Conservation (phyloP, 2,797 vertebrate species). For the Helostoma temminkii region DNA sequence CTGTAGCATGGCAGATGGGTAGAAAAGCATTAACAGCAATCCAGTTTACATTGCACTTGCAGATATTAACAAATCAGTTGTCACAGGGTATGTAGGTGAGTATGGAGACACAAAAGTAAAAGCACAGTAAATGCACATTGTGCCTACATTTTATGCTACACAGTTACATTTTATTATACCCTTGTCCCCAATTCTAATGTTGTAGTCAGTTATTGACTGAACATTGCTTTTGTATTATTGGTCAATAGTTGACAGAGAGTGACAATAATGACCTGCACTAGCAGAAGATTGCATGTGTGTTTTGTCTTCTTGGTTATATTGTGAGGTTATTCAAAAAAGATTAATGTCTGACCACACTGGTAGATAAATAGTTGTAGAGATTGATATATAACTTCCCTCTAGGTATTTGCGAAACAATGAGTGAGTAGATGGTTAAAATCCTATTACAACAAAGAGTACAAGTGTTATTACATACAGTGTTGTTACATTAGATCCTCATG, state of each 20-base stretch:
- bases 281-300: background rate
- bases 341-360: conserved; percentile 6
- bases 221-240: background rate
- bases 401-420: too few species aligned
- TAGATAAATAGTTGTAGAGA: conserved; percentile 9
- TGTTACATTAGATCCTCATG: too few species aligned
- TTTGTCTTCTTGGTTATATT: background rate
- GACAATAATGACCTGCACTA: background rate
- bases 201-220: background rate
- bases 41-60: background rate
- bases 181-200: too few species aligned
- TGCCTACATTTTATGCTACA: background rate
- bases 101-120: conserved; percentile 13
- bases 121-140: background rate
- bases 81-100: background rate
- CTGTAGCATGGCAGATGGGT: conserved; percentile 5
- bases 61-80: conserved; percentile 19
- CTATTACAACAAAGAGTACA: too few species aligned
- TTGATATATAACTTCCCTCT: conserved; percentile 7
- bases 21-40: conserved; percentile 24
- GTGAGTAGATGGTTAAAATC: too few species aligned
- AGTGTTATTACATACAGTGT: too few species aligned
- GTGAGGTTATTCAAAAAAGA: conserved; percentile 5
- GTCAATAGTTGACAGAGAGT: background rate
- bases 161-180: background rate